These are phyloP conservation scores for Oscheius sp. DNA, from an alignment of 1,140 invertebrate genomes.

Conservation along the genomic window DNA sequence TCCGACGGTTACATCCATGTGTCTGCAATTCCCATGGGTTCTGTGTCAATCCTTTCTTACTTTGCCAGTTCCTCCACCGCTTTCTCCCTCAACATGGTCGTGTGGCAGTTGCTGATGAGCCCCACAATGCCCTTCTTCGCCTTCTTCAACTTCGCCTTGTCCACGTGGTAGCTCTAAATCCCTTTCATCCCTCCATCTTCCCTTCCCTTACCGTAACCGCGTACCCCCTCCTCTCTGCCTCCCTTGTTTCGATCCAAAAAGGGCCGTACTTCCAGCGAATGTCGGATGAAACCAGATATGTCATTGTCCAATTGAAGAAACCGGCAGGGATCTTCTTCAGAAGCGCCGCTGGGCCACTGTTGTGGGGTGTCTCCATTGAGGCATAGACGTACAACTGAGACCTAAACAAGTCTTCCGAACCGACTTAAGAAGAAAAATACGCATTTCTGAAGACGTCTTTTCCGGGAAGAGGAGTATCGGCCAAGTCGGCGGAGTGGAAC, in stretches of 20 bases:
- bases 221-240: constrained; percentile 24
- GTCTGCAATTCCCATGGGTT: constrained; percentile 25
- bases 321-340: constrained; percentile 13
- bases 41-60: constrained; percentile 14
- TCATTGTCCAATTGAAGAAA: constrained; percentile 69
- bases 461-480: background rate
- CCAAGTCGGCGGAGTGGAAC: constrained; percentile 19
- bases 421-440: too few species aligned
- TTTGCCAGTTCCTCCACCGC: constrained; percentile 29
- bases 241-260: constrained; percentile 30
- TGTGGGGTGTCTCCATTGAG: constrained; percentile 29
- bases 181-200: background rate
- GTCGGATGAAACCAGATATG: constrained; percentile 65
- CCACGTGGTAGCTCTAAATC: constrained; percentile 8
- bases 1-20: constrained; percentile 33
- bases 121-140: constrained; percentile 25
- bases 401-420: too few species aligned
- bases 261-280: constrained; percentile 57
- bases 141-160: constrained; percentile 13
- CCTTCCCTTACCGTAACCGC: constrained; percentile 6
- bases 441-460: background rate
- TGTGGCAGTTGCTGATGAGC: constrained; percentile 39
- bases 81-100: constrained; percentile 31
- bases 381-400: constrained; percentile 19
- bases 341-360: constrained; percentile 7